phyloP scores from a whole-genome alignment of 2,113 vertebrate genomes.

The Osmerus mordax region DNA sequence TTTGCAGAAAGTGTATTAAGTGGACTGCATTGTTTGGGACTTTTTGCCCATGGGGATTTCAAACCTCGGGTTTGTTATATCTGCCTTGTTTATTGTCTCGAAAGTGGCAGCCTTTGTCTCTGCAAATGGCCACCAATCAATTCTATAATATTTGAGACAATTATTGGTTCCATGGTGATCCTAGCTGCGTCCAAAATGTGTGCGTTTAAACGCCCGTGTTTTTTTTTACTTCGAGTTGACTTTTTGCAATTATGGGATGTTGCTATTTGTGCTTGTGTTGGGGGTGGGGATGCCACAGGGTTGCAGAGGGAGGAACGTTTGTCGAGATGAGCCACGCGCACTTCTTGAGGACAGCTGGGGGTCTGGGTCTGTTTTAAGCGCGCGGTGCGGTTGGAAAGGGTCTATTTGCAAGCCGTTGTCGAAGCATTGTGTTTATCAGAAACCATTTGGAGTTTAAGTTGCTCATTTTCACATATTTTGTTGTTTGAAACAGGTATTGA shows the following conservation, averaged over 20 bases:
- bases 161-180: conserved; percentile 78
- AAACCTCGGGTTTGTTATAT: conserved; percentile 63
- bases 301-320: conserved; percentile 57
- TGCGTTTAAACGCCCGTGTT: conserved; percentile 69
- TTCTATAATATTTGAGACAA: conserved; percentile 82
- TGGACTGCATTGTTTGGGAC: conserved; percentile 77
- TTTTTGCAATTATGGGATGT: conserved; percentile 74
- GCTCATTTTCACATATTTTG: conserved; percentile 22
- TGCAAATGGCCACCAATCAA: conserved; percentile 85
- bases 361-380: conserved; percentile 68
- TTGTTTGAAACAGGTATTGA: conserved; percentile 52
- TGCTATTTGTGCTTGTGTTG: conserved; percentile 52
- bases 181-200: conserved; percentile 63
- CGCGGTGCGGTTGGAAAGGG: conserved; percentile 49
- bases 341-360: conserved; percentile 71
- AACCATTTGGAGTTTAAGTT: conserved; percentile 1
- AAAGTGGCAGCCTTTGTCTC: conserved; percentile 81
- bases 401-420: conserved; percentile 52
- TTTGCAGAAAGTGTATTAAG: conserved; percentile 65
- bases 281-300: conserved; percentile 43
- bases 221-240: conserved; percentile 58
- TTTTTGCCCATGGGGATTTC: conserved; percentile 77
- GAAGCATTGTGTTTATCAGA: conserved; percentile 24
- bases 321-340: conserved; percentile 67
- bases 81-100: conserved; percentile 83